Base-by-base conservation (phyloP, 1,140 invertebrate genomes). In the Parapsyche elsis region DNA sequence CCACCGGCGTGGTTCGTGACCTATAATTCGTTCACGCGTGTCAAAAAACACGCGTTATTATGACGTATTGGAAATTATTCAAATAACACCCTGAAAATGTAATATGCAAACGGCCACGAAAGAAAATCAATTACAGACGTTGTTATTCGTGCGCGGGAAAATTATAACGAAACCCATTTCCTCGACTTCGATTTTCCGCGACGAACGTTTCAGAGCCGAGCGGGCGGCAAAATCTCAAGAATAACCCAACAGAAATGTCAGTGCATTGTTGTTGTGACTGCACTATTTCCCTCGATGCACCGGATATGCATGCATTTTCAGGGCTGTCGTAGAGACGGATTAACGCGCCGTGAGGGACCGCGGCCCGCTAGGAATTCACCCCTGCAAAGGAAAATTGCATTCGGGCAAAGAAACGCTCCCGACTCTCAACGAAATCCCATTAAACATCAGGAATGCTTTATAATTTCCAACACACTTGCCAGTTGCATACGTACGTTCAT, bases 271-370 rank as follows among this genome's bases (percentile, higher is more conserved):
- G 10, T 14, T 53, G 2, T 10, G 1, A 14, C 16, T 10, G 16
- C 49, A 26, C 38, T 77, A 77, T 64, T 77, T 77, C 57, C 57
- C 75, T 24, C 10, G 53, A 16, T 53, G 71, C 46, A 44, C 46
- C 24, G n/a, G 1, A 24, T 44, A 30, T 38, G 59, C 49, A 77
- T 64, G 59, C 75, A 77, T 64, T 64, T 64, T 26, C 75, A 14
- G 12, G 5, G 26, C 14, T 75, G 73, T 75, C 45, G 44, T 12
- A 5, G 14, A 64, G 75, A 59, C 23, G 53, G 57, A 77, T 64
- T 64, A 77, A 77, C 57, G 59, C 26, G 23, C 19, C 57, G 4
- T 46, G 16, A 5, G 44, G 45, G 45, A 46, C 10, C n/a, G 10
- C 71, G 7, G 45, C 14, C 71, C n/a, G 16, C 38, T 23, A 61